Evolutionary conservation across 2,888 invertebrate species (phyloP).

Genomic region (Catocala fraxini): DNA sequence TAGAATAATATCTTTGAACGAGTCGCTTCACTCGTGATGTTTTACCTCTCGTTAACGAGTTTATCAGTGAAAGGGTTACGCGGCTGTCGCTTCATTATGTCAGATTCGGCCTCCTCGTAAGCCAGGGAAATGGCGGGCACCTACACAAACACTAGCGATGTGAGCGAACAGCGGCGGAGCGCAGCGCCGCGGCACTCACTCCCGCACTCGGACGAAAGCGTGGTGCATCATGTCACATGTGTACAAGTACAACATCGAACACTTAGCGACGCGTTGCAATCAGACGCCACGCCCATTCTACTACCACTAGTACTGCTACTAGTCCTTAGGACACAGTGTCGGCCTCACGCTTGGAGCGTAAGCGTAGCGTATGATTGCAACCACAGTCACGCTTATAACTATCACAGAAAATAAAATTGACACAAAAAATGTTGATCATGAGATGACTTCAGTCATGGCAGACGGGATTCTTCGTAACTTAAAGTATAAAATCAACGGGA

Average conservation of each 20-base stretch:
- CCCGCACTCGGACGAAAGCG: slow-evolving; percentile 67
- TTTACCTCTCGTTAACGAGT: slow-evolving; percentile 99
- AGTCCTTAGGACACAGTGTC: too few species aligned
- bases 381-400: slow-evolving; percentile 72
- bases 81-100: slow-evolving; percentile 99
- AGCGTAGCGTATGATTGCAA: slow-evolving; percentile 71
- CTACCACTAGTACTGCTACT: background rate
- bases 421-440: slow-evolving; percentile 78
- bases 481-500: slow-evolving; percentile 64
- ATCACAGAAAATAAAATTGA: slow-evolving; percentile 76
- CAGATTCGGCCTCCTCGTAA: slow-evolving; percentile 99
- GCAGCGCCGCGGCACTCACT: slow-evolving; percentile 50
- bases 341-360: too few species aligned
- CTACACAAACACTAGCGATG: slow-evolving; percentile 89
- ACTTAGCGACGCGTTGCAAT: slow-evolving; percentile 66
- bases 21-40: slow-evolving; percentile 76
- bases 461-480: slow-evolving; percentile 63
- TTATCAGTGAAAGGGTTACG: slow-evolving; percentile 99
- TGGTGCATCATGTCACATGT: slow-evolving; percentile 76
- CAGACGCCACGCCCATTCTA: slow-evolving; percentile 48
- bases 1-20: slow-evolving; percentile 83
- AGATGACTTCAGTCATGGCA: slow-evolving; percentile 70
- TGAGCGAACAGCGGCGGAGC: slow-evolving; percentile 65
- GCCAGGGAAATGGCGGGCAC: slow-evolving; percentile 99
- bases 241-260: slow-evolving; percentile 86